These are phyloP conservation scores for Epinephelus moara DNA, from an alignment of 2,113 vertebrate genomes.

Conservation along the genomic window DNA sequence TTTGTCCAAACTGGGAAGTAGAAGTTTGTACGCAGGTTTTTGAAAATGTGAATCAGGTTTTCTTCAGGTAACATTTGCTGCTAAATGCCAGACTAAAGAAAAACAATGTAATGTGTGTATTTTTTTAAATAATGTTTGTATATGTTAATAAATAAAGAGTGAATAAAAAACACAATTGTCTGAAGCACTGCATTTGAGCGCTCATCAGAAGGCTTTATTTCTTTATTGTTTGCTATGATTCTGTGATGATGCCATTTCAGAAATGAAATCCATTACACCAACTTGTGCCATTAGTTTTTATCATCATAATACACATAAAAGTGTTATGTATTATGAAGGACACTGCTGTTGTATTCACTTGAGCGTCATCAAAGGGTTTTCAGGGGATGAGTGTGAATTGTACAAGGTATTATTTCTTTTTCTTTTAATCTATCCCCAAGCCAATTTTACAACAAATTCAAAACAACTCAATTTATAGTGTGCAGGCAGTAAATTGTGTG, in stretches of 20 bases:
- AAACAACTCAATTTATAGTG: not conserved
- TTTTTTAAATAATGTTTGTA: not conserved
- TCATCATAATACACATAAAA: not conserved
- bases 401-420: not conserved
- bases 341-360: not conserved
- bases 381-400: not conserved
- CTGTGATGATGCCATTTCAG: not conserved
- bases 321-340: not conserved
- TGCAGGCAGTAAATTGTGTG: not conserved
- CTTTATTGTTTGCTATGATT: not conserved
- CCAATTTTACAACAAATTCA: not conserved
- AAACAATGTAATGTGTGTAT: not conserved
- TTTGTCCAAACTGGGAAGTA: not conserved
- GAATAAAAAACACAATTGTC: not conserved
- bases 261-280: not conserved
- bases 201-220: not conserved
- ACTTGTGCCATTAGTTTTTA: not conserved
- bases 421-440: not conserved
- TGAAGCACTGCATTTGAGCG: not conserved
- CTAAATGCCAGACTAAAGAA: slow-evolving; percentile 7
- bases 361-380: not conserved
- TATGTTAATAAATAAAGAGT: not conserved
- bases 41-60: not conserved
- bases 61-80: not conserved
- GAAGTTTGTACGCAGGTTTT: slow-evolving; percentile 22